phyloP scores from a whole-genome alignment of 2,113 vertebrate species.

The Pristiophorus japonicus region DNA sequence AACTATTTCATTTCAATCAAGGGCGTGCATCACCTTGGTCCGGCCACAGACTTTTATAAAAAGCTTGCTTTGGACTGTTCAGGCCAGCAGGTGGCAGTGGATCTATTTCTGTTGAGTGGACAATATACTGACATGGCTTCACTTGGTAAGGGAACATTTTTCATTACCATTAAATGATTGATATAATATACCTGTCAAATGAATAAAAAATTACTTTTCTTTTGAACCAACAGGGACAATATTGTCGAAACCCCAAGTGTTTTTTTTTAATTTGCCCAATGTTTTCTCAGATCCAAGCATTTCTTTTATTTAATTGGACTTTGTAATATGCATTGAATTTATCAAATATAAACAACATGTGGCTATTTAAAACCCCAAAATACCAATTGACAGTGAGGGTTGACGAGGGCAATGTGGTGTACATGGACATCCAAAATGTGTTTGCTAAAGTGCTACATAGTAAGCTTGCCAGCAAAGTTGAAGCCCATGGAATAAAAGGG shows the following conservation, averaged over 20 bases:
- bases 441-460: no score
- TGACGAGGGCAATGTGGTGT: no score
- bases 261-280: no score
- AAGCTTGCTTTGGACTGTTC: constrained; percentile 95
- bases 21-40: constrained; percentile 90
- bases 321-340: neutral
- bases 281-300: no score
- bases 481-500: no score
- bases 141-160: constrained; percentile 64
- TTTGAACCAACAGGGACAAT: neutral
- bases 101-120: constrained; percentile 91
- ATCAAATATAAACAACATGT: neutral
- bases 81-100: constrained; percentile 90
- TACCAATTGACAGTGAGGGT: neutral
- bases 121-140: constrained; percentile 91
- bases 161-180: neutral
- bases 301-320: neutral
- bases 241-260: no score
- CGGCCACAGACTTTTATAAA: constrained; percentile 97
- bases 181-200: neutral
- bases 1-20: constrained; percentile 49
- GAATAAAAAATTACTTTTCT: neutral
- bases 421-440: no score
- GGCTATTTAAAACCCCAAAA: neutral
- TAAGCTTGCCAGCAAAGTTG: no score